A percentile compares a stretch with the other conserved stretches of the same genome.
phyloP scores from a whole-genome alignment of 2,797 vertebrate species.

The Halcyon chelicuti region DNA sequence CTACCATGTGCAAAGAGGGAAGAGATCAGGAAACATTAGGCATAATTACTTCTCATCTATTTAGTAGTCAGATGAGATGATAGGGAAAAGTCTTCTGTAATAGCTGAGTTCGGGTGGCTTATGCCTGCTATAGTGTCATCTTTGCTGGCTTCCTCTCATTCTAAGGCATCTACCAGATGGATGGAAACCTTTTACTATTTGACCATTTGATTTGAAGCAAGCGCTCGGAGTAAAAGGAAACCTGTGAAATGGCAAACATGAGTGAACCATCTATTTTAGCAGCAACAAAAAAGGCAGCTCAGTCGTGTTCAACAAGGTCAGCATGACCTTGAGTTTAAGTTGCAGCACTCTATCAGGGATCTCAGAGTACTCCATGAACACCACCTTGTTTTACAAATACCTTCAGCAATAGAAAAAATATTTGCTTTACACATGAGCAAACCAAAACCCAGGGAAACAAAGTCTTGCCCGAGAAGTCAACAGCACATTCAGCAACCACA shows the following conservation, averaged over 20 bases:
- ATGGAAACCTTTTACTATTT: slow-evolving; percentile 26
- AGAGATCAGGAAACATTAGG: slow-evolving; percentile 54
- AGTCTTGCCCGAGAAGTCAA: not conserved
- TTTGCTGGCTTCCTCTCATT: not conserved
- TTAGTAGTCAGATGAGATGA: slow-evolving; percentile 58
- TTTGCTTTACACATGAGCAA: not conserved
- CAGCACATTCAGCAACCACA: not conserved
- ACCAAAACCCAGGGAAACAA: not conserved
- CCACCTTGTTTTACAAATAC: not conserved
- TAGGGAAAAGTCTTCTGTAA: slow-evolving; percentile 38
- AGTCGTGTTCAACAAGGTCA: not conserved
- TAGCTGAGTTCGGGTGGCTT: not conserved
- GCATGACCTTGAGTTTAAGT: not conserved
- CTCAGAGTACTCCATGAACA: not conserved
- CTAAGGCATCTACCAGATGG: not conserved
- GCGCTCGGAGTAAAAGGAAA: not conserved
- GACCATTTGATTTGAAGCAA: slow-evolving; percentile 58
- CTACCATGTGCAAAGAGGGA: slow-evolving; percentile 55
- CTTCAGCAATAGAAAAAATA: not conserved
- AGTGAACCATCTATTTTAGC: slow-evolving; percentile 18
- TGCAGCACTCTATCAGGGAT: not conserved
- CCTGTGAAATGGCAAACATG: not conserved
- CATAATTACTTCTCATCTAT: slow-evolving; percentile 52
- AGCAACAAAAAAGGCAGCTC: not conserved
- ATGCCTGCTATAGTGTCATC: not conserved